Base-by-base conservation (phyloP, 92 coral and sea anemone genomes). In the Epizoanthus illoricatus region DNA sequence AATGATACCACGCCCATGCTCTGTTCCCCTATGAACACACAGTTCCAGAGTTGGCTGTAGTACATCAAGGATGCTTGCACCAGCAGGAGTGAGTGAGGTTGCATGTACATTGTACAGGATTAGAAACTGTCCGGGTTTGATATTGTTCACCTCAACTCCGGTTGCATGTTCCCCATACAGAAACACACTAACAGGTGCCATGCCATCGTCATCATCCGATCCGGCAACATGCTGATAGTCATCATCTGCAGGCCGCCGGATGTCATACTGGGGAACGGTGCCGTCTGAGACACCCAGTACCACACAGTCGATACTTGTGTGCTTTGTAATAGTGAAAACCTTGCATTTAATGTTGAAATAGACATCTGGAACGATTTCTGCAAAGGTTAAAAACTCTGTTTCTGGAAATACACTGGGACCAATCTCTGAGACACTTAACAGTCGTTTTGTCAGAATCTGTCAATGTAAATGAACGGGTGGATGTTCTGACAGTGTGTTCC, bases 81-180 rank as follows among this genome's bases (percentile, higher is more conserved):
- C 90, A 57, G 82, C 85, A 5, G 63, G 69, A 42, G 79, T 78
- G 20, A 68, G 12, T 45, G 74, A 73, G 17, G 73, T 80, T 23
- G 92, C 73, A 74, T 91, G 92, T 15, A 88, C 92, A 64, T 85
- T 86, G 79, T 91, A 90, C 1, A 91, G 85, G 75, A 86, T 61
- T 19, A 91, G 28, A 28, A 83, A 76, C 15, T 23, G 62, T 7
- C 83, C 92, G 23, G 68, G 66, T 16, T 69, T 79, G 40, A 86
- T 88, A 42, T 81, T 40, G n/a, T 83, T 66, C 55, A 71, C 83
- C 20, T 47, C 61, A 1, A 90, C 87, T 5, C 81, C 73, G 36
- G 80, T 81, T 5, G 94, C 81, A 76, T 91, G 92, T 11, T 90
- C 87, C 8, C 92, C 92, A 75, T 84, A 88, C 58, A 91, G 74